Percentiles rank a stretch among this genome's conserved stretches.
Evolutionary conservation across 2,888 invertebrate species (phyloP).

Genomic region (Hyles lineata): DNA sequence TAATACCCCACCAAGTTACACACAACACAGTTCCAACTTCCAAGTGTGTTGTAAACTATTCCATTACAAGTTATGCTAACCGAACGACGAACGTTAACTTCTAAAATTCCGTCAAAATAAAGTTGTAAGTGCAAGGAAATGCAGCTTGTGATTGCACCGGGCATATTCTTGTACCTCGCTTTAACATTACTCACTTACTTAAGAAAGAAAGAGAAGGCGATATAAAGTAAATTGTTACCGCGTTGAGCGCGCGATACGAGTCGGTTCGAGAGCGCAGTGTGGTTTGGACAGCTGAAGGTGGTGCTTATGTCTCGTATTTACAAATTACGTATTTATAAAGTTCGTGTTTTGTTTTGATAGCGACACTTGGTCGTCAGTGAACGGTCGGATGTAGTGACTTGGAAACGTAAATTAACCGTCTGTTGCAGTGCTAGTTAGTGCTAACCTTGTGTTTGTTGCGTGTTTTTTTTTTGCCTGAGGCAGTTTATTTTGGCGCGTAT

Average conservation of each 20-base stretch:
- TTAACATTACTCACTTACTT: background rate
- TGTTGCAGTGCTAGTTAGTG: slow-evolving; percentile 72
- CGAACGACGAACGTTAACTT: slow-evolving; percentile 41
- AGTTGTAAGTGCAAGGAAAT: slow-evolving; percentile 64
- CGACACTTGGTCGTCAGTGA: slow-evolving; percentile 50
- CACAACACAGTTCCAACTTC: background rate
- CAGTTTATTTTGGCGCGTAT: slow-evolving; percentile 78
- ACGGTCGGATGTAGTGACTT: slow-evolving; percentile 36
- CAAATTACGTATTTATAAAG: slow-evolving; percentile 79
- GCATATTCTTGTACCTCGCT: slow-evolving; percentile 4
- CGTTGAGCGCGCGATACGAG: slow-evolving; percentile 29
- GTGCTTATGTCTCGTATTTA: slow-evolving; percentile 45
- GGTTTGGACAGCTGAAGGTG: slow-evolving; percentile 52
- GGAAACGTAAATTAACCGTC: slow-evolving; percentile 38
- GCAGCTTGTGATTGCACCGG: slow-evolving; percentile 43
- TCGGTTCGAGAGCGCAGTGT: slow-evolving; percentile 58
- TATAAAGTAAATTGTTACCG: slow-evolving; percentile 57
- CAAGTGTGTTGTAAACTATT: background rate
- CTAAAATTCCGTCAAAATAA: slow-evolving; percentile 60
- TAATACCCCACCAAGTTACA: background rate
- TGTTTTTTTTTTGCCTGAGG: slow-evolving; percentile 63
- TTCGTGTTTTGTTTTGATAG: slow-evolving; percentile 72
- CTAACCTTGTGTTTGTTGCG: slow-evolving; percentile 79
- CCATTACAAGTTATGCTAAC: background rate
- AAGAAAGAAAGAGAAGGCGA: slow-evolving; percentile 57